Conservation (phyloP, 2,113 vertebrate genomes). For the Ctenodactylus gundi region DNA sequence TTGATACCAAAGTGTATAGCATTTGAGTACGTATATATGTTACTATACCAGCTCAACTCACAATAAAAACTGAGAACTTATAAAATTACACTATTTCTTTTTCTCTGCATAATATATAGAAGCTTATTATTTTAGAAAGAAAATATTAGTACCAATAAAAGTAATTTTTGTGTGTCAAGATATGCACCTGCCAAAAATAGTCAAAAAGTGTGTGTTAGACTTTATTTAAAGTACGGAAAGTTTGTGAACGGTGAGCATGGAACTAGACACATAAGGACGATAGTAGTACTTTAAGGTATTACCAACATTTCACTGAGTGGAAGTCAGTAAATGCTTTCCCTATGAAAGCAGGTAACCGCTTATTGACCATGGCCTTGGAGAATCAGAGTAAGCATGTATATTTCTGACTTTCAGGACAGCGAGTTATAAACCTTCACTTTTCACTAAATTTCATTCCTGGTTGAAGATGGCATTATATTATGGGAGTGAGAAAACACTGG, state of each 20-base stretch:
- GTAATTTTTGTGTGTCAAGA: background rate
- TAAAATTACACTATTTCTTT: background rate
- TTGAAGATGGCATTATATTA: background rate
- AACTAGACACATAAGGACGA: background rate
- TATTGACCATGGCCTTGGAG: background rate
- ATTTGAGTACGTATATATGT: background rate
- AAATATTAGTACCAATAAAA: background rate
- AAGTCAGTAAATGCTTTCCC: background rate
- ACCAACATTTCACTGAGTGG: background rate
- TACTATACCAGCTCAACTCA: background rate
- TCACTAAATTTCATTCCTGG: background rate
- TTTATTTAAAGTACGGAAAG: background rate
- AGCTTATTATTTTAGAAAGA: background rate
- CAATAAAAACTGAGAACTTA: background rate
- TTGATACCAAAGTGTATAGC: accelerated
- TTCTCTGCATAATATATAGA: background rate
- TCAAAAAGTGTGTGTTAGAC: background rate
- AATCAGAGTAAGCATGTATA: accelerated
- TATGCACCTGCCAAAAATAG: background rate
- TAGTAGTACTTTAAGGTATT: background rate
- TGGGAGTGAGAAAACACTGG: background rate
- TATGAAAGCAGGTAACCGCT: background rate
- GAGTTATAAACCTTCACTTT: background rate
- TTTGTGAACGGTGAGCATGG: background rate
- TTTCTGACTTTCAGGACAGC: background rate